Evolutionary conservation across 1,140 invertebrate genomes (phyloP).

Genomic region (Centruroides vittatus): DNA sequence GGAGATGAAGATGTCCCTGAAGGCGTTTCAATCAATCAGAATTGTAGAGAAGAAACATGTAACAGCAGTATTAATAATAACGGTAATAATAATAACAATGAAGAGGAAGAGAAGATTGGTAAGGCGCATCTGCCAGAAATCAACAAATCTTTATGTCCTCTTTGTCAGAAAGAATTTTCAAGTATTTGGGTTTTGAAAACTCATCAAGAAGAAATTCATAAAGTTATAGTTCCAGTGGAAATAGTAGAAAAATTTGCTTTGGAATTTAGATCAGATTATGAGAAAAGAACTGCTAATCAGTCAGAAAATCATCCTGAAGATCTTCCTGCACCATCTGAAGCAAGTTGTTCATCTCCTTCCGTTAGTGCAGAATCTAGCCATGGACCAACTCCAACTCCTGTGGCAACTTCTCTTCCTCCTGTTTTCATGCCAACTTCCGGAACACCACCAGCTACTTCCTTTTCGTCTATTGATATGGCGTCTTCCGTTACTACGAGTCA

Average conservation of each 20-base stretch:
- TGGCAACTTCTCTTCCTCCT: slow-evolving; percentile 7
- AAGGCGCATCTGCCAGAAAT: slow-evolving; percentile 41
- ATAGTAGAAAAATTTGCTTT: slow-evolving; percentile 82
- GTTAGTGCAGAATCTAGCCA: background rate
- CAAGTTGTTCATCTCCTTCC: slow-evolving; percentile 3
- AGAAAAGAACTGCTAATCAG: slow-evolving; percentile 47
- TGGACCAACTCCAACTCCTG: slow-evolving; percentile 1
- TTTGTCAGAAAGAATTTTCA: slow-evolving; percentile 85
- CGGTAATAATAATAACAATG: slow-evolving; percentile 13
- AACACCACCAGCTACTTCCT: slow-evolving; percentile 10
- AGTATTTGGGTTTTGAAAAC: slow-evolving; percentile 91
- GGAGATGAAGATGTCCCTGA: slow-evolving; percentile 6
- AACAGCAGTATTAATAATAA: background rate
- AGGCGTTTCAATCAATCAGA: slow-evolving; percentile 1
- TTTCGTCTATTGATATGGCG: slow-evolving; percentile 37
- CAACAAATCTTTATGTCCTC: slow-evolving; percentile 61
- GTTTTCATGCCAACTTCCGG: background rate
- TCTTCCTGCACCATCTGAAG: slow-evolving; percentile 7
- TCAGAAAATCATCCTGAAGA: background rate
- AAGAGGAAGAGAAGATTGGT: slow-evolving; percentile 7
- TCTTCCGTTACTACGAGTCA: slow-evolving; percentile 59
- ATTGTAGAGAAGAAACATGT: background rate
- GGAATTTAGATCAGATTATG: slow-evolving; percentile 71
- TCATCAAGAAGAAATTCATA: slow-evolving; percentile 89
- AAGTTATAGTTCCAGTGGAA: slow-evolving; percentile 72